Conservation (phyloP, 1,140 invertebrate species). For the Argopecten irradians region DNA sequence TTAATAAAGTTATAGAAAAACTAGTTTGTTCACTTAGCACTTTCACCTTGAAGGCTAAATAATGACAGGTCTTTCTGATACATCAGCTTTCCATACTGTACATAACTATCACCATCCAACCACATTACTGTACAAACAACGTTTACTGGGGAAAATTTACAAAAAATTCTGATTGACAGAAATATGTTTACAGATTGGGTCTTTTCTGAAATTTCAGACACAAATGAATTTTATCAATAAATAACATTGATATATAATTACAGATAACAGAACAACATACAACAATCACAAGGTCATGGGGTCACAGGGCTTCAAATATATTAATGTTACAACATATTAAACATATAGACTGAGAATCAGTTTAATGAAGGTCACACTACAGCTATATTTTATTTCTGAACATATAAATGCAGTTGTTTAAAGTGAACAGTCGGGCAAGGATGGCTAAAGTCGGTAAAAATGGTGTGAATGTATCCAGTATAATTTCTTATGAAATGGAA, state of each 20-base stretch:
- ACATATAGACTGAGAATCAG: too few relatives aligned
- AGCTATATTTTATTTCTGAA: too few relatives aligned
- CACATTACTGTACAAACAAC: not conserved
- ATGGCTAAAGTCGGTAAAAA: too few relatives aligned
- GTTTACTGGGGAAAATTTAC: not conserved
- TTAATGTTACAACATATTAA: too few relatives aligned
- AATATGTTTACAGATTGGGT: not conserved
- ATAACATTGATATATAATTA: not conserved
- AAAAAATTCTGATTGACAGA: not conserved
- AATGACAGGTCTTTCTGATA: not conserved
- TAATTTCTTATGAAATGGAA: too few relatives aligned
- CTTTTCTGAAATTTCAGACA: not conserved
- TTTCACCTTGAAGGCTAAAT: not conserved
- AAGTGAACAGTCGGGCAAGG: too few relatives aligned
- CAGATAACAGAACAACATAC: not conserved
- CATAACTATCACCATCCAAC: not conserved
- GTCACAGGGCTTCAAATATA: not conserved
- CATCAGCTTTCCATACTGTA: not conserved
- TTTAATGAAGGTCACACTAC: not conserved
- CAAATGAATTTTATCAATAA: not conserved
- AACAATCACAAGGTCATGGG: not conserved
- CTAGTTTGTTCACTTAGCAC: too few relatives aligned
- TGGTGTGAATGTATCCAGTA: too few relatives aligned
- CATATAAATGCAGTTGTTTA: too few relatives aligned
- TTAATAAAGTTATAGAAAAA: too few relatives aligned